Conservation (phyloP, 2,797 vertebrate species). For the Melopsittacus undulatus region DNA sequence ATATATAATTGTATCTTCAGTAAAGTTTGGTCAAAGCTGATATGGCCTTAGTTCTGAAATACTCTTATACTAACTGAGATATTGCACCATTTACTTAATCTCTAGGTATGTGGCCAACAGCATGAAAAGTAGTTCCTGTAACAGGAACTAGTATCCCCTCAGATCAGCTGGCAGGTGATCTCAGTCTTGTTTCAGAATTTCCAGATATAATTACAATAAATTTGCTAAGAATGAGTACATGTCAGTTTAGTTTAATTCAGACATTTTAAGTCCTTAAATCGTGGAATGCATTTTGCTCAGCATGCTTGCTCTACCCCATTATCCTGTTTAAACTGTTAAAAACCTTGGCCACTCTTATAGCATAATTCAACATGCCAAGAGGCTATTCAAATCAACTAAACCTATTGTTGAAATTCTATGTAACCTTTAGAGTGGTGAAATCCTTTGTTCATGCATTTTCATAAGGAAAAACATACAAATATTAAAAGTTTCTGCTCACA, state of each 20-base stretch:
- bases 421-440: conserved; percentile 35
- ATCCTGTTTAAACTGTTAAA: conserved; percentile 64
- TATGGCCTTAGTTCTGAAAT: neutral
- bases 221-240: conserved; percentile 55
- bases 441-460: conserved; percentile 54
- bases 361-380: conserved; percentile 63
- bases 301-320: conserved; percentile 43
- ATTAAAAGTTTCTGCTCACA: neutral
- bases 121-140: conserved; percentile 27
- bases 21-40: neutral
- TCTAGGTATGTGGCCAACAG: conserved; percentile 37
- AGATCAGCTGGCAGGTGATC: conserved; percentile 47
- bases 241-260: conserved; percentile 62
- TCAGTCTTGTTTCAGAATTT: conserved; percentile 38
- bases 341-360: conserved; percentile 42
- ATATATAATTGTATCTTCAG: neutral
- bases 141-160: conserved; percentile 18
- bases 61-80: neutral
- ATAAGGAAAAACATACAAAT: conserved; percentile 10
- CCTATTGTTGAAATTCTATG: conserved; percentile 43
- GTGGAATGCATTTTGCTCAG: conserved; percentile 51
- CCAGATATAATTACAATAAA: conserved; percentile 37
- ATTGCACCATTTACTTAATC: conserved; percentile 22
- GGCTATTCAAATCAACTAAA: conserved; percentile 52
- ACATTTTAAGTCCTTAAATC: conserved; percentile 56